These are phyloP conservation scores for Ganaspis brasiliensis DNA, from an alignment of 2,888 invertebrate species.

Conservation along the genomic window DNA sequence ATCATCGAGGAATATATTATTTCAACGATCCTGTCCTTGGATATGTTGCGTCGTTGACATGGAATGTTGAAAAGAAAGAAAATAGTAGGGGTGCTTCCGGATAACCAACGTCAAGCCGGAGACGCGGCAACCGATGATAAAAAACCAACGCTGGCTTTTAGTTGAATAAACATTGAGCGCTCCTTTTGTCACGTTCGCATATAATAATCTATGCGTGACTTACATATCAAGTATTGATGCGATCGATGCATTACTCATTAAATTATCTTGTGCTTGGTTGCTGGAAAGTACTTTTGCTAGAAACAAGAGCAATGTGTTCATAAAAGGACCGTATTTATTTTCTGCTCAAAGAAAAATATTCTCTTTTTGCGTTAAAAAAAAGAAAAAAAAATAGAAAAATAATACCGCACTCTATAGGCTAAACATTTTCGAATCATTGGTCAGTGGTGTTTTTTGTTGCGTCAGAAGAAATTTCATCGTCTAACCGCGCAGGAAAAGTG, in stretches of 20 bases:
- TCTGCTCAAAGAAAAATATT: conserved; percentile 41
- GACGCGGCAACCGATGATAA: neutral
- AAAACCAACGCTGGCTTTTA: conserved; percentile 67
- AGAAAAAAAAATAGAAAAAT: conserved; percentile 30
- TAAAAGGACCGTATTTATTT: conserved; percentile 46
- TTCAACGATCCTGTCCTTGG: conserved; percentile 44
- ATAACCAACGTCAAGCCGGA: conserved; percentile 29
- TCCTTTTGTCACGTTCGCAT: conserved; percentile 57
- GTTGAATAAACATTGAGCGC: conserved; percentile 70
- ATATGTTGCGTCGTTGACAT: conserved; percentile 3
- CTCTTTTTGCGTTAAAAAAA: conserved; percentile 42
- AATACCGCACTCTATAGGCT: neutral
- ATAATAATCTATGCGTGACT: conserved; percentile 65
- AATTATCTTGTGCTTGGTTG: conserved; percentile 51
- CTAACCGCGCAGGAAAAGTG: too few species aligned
- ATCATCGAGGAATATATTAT: conserved; percentile 65
- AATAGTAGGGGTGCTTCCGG: conserved; percentile 57
- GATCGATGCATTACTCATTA: conserved; percentile 52
- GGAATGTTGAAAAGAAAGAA: conserved; percentile 50
- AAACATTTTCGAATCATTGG: neutral
- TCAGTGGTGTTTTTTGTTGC: too few species aligned
- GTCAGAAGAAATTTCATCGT: too few species aligned
- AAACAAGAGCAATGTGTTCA: conserved; percentile 21
- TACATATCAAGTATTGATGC: conserved; percentile 57
- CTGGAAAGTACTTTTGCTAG: conserved; percentile 48